Evolutionary conservation across 1,140 invertebrate species (phyloP).

Genomic region (Venustaconcha ellipsiformis): DNA sequence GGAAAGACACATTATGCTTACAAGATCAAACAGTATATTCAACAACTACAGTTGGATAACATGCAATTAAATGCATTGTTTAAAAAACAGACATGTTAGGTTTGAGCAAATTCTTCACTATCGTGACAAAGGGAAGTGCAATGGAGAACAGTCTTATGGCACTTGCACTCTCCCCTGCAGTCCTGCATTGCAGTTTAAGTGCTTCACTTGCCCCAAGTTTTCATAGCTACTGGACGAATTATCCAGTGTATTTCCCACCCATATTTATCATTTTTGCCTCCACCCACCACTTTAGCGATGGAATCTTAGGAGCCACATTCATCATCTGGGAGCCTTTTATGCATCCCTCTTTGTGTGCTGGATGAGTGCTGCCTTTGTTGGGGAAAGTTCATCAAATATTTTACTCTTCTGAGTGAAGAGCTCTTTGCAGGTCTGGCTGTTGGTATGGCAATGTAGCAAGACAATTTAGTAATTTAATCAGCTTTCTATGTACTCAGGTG

Average conservation of each 20-base stretch:
- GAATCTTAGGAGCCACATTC: neutral
- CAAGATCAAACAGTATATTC: too few relatives aligned
- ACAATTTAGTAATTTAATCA: neutral
- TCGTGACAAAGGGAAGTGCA: too few relatives aligned
- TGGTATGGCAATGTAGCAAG: slow-evolving; percentile 21
- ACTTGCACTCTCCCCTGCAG: too few relatives aligned
- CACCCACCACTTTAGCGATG: neutral
- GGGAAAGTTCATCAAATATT: slow-evolving; percentile 33
- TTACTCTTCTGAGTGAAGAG: slow-evolving; percentile 33
- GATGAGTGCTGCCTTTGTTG: slow-evolving; percentile 19
- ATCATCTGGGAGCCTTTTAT: slow-evolving; percentile 25
- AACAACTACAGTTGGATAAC: too few relatives aligned
- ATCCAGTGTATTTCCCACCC: slow-evolving; percentile 4
- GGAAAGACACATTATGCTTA: too few relatives aligned
- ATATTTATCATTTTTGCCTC: neutral
- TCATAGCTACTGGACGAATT: slow-evolving; percentile 3
- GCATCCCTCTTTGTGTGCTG: too few relatives aligned
- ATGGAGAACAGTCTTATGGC: too few relatives aligned
- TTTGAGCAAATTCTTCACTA: too few relatives aligned
- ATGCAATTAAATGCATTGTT: too few relatives aligned
- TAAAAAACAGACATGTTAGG: too few relatives aligned
- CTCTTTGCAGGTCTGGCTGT: slow-evolving; percentile 15
- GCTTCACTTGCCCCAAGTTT: slow-evolving; percentile 7
- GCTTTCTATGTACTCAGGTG: neutral
- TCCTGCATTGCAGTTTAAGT: neutral